Evolutionary conservation across 2,888 invertebrate genomes (phyloP).

Genomic region (Tryphoninae sp.): DNA sequence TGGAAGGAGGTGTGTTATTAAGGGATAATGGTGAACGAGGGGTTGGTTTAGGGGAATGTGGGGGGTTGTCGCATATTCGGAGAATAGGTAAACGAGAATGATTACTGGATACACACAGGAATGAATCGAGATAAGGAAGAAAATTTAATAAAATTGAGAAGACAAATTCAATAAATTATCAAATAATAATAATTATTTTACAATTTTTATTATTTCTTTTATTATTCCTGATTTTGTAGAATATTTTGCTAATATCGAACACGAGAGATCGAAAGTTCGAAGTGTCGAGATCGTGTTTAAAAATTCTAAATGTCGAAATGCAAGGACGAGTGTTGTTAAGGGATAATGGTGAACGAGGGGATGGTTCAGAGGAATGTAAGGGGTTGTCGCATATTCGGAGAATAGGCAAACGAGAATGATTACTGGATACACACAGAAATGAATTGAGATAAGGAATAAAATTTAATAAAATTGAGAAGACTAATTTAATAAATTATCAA

Average conservation of each 20-base stretch:
- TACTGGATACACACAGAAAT: neutral
- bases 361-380: constrained; percentile 23
- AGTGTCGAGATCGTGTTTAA: constrained; percentile 44
- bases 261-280: neutral
- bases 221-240: neutral
- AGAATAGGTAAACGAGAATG: neutral
- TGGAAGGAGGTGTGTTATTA: constrained; percentile 16
- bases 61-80: constrained; percentile 55
- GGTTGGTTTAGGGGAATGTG: constrained; percentile 24
- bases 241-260: neutral
- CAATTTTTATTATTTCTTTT: too few species aligned
- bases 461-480: neutral
- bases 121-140: neutral
- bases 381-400: constrained; percentile 57
- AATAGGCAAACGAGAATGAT: neutral
- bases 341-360: constrained; percentile 30
- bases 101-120: neutral
- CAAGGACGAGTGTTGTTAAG: constrained; percentile 19
- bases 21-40: constrained; percentile 29
- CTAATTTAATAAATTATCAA: too few species aligned
- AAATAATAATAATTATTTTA: too few species aligned
- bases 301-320: constrained; percentile 50
- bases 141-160: neutral
- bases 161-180: too few species aligned
- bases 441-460: neutral